phyloP scores from a whole-genome alignment of 2,113 vertebrate species.

The Hyla sarda region DNA sequence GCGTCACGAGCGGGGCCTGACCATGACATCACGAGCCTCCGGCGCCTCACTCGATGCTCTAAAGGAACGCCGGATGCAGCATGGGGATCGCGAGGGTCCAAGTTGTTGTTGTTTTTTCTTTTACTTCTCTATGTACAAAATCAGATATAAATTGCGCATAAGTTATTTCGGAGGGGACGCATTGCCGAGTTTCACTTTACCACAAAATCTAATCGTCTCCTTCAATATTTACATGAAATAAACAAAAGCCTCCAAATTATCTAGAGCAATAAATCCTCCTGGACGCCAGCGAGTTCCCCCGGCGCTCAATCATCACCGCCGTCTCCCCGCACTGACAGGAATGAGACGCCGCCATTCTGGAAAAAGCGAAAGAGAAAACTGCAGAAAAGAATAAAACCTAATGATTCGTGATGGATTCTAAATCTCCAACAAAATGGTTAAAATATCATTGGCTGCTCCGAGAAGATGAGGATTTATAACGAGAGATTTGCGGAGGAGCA shows the following conservation, averaged over 20 bases:
- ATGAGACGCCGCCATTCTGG: not conserved
- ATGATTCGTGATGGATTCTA: slow-evolving; percentile 14
- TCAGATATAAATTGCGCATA: no score
- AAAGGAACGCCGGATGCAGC: no score
- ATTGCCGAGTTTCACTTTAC: not conserved
- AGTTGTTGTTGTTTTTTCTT: no score
- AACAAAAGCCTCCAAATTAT: not conserved
- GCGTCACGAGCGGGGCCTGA: no score
- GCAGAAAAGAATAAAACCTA: not conserved
- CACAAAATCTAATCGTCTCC: not conserved
- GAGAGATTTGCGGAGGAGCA: not conserved
- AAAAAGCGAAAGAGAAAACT: not conserved
- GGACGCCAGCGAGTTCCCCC: not conserved
- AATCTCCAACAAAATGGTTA: slow-evolving; percentile 19
- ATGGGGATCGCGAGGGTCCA: no score
- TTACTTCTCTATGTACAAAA: no score
- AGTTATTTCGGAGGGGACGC: not conserved
- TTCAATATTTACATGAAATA: slow-evolving; percentile 24
- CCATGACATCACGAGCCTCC: no score
- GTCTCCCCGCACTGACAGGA: slow-evolving; percentile 5
- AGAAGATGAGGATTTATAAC: not conserved
- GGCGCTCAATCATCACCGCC: slow-evolving; percentile 6
- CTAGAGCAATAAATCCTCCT: not conserved
- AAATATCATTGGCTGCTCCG: slow-evolving; percentile 25
- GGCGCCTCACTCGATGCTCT: no score